Evolutionary conservation across 2,113 vertebrate species (phyloP).

Genomic region (Azemiops feae): DNA sequence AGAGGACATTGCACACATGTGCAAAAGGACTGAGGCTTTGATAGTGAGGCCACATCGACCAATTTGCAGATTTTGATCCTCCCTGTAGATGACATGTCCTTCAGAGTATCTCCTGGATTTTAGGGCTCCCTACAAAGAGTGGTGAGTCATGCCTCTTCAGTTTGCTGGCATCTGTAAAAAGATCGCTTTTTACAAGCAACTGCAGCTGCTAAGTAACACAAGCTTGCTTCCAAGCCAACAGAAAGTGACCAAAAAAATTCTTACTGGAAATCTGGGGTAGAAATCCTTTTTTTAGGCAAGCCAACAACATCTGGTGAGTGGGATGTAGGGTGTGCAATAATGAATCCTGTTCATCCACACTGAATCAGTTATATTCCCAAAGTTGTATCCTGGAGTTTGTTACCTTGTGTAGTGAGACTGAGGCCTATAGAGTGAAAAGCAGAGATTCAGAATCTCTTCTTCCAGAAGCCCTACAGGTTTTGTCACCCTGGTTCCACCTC

Average conservation of each 20-base stretch:
- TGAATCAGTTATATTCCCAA: background rate
- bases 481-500: background rate
- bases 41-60: background rate
- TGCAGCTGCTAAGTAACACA: background rate
- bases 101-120: background rate
- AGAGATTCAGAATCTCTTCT: background rate
- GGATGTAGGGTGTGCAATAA: background rate
- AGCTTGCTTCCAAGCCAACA: background rate
- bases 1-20: background rate
- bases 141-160: background rate
- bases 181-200: background rate
- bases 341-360: background rate
- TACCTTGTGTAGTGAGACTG: background rate
- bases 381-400: background rate
- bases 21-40: background rate
- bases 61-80: background rate
- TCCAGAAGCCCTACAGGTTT: background rate
- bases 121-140: background rate
- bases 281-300: background rate
- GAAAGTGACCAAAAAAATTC: background rate
- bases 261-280: background rate
- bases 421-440: background rate
- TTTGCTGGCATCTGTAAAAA: background rate
- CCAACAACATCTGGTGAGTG: background rate
- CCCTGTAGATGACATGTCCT: background rate